Evolutionary conservation across 2,113 vertebrate genomes (phyloP), one percentile per base, ranked within the genome.

Genomic region (Atlantisia rogersi): DNA sequence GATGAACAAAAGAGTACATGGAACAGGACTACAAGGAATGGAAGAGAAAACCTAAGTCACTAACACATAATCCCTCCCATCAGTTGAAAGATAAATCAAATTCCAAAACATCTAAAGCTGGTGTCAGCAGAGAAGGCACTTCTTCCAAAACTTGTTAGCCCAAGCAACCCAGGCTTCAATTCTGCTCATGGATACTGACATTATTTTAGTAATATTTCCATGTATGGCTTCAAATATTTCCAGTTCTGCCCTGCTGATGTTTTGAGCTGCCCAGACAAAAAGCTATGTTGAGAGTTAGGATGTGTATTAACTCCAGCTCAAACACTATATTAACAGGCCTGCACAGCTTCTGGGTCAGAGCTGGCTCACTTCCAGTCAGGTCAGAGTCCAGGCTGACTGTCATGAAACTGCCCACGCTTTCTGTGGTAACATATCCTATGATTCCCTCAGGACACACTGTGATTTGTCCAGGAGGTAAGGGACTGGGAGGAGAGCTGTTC

Each of bases 291-390:
- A 74, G n/a, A 88, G 17, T 55, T 28, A 26, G 25, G 50, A 70
- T 63, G 31, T 70, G 28, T 37, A 83, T 70, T 44, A 88, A 71
- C 71, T 92, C 21, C 79, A 80, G 79, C 44, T 93, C 71, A 65
- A 70, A 65, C 21, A 62, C 63, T 62, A 1, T 15, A 77, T 62
- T 65, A 82, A 76, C 44, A 77, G n/a, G 59, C 15, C 53, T 60
- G 39, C 28, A 40, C 2, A 14, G 67, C 70, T 94, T 79, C 82
- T 88, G 75, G 82, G 73, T 73, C 92, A 69, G 35, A 80, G 59
- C 60, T 93, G 90, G 88, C 55, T 93, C 75, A 28, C n/a, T 80
- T 85, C 78, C 59, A 92, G 21, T 37, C 88, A 88, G 67, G 71
- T 65, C 79, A 94, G 28, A 53, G 88, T 83, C 71, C 86, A 86